A percentile compares a stretch with the other conserved stretches of the same genome.
Evolutionary conservation across 1,140 invertebrate species (phyloP).

Genomic region (Pinna nobilis): DNA sequence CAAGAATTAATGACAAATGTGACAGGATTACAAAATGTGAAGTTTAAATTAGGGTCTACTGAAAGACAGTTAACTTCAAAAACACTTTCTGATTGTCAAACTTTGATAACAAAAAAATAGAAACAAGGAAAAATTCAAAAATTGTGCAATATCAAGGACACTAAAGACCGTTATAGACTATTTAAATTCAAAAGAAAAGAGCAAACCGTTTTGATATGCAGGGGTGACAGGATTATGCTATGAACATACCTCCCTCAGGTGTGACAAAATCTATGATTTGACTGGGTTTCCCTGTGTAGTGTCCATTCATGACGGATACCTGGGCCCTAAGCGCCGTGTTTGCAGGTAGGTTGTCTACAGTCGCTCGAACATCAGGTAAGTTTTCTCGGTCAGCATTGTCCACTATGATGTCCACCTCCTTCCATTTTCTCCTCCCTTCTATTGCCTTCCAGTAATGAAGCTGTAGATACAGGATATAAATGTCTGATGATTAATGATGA

Average conservation of each 20-base stretch:
- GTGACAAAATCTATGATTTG: conserved; percentile 90
- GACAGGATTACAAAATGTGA: no score
- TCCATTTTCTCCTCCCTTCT: conserved; percentile 62
- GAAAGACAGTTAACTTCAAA: no score
- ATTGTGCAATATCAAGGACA: no score
- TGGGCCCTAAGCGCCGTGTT: conserved; percentile 92
- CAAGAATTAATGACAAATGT: no score
- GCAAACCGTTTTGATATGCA: background rate
- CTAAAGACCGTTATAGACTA: no score
- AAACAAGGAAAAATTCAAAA: no score
- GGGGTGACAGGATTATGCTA: background rate
- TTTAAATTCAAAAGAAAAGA: no score
- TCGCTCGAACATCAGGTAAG: conserved; percentile 53
- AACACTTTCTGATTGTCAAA: no score
- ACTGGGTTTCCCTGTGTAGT: conserved; percentile 91
- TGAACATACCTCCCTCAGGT: conserved; percentile 80
- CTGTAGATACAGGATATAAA: conserved; percentile 38
- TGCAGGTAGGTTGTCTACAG: conserved; percentile 74
- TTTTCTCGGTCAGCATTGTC: conserved; percentile 19
- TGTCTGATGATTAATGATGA: background rate
- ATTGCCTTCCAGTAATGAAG: conserved; percentile 68
- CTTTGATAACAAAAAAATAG: no score
- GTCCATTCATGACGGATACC: conserved; percentile 93
- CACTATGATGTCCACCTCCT: conserved; percentile 61
- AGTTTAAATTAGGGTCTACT: no score